Percentiles rank a stretch among this genome's conserved stretches.
Conservation (phyloP, 92 coral and sea anemone genomes). For the Epizoanthus rinbou region DNA sequence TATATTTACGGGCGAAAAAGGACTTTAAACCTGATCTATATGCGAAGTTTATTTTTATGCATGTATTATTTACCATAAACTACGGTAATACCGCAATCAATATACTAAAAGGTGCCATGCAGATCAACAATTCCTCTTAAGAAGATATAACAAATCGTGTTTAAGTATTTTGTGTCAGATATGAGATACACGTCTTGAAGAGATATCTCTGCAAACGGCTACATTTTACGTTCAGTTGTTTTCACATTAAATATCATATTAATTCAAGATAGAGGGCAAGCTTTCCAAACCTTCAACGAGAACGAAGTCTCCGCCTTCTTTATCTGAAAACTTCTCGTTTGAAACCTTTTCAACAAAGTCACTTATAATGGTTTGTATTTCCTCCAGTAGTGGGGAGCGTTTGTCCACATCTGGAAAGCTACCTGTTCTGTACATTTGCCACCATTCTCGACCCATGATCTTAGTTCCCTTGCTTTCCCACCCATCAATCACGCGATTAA, state of each 20-base stretch:
- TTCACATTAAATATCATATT: no score
- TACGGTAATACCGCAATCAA: neutral
- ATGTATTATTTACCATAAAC: neutral
- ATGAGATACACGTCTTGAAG: no score
- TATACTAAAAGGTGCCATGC: neutral
- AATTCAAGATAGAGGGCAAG: slow-evolving; percentile 43
- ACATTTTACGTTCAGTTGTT: no score
- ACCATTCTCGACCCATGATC: slow-evolving; percentile 64
- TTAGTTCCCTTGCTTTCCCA: slow-evolving; percentile 55
- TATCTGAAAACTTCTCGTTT: slow-evolving; percentile 42
- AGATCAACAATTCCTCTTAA: no score
- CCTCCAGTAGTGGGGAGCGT: slow-evolving; percentile 47
- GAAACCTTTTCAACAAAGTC: slow-evolving; percentile 57
- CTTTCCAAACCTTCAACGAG: slow-evolving; percentile 51
- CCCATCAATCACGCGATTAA: slow-evolving; percentile 50
- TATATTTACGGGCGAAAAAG: no score
- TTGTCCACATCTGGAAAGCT: slow-evolving; percentile 55
- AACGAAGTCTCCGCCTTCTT: slow-evolving; percentile 44
- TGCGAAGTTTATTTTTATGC: neutral
- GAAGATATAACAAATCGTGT: no score
- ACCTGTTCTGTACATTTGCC: slow-evolving; percentile 63
- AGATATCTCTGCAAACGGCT: no score
- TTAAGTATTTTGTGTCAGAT: no score
- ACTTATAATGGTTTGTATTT: slow-evolving; percentile 47
- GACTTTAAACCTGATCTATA: neutral